Conservation (phyloP, 2,113 vertebrate species). For the Tylochromis polylepis region DNA sequence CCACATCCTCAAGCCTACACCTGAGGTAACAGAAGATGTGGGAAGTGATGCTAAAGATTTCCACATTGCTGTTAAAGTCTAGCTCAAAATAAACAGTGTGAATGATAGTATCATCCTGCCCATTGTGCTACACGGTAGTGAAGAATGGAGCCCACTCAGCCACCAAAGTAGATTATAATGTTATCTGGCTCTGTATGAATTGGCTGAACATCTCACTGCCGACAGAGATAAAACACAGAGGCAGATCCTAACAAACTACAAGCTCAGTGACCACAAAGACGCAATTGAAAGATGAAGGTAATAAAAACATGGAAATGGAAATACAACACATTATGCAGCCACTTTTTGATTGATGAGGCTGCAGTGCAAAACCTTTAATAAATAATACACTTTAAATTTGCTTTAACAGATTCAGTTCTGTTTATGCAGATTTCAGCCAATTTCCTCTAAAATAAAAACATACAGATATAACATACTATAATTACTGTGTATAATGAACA, state of each 20-base stretch:
- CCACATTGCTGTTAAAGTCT: neutral
- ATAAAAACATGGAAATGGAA: neutral
- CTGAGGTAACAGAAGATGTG: neutral
- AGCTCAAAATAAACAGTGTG: neutral
- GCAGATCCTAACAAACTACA: neutral
- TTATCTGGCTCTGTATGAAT: neutral
- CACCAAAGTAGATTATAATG: neutral
- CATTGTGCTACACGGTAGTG: neutral
- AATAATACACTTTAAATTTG: neutral
- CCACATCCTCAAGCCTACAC: conserved; percentile 75
- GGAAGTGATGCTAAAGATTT: neutral
- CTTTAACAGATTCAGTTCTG: neutral
- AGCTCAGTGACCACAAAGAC: neutral
- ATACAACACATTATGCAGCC: neutral
- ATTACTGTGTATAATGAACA: neutral
- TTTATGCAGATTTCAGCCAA: neutral
- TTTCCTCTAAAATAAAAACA: neutral
- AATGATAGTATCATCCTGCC: neutral
- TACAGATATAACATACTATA: neutral
- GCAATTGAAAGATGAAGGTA: neutral
- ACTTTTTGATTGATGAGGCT: neutral
- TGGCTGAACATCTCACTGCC: neutral
- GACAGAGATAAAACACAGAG: neutral
- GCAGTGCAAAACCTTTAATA: neutral
- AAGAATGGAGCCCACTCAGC: neutral